These are phyloP conservation scores for Euleptes europaea DNA, from an alignment of 2,113 vertebrate genomes.

Conservation along the genomic window DNA sequence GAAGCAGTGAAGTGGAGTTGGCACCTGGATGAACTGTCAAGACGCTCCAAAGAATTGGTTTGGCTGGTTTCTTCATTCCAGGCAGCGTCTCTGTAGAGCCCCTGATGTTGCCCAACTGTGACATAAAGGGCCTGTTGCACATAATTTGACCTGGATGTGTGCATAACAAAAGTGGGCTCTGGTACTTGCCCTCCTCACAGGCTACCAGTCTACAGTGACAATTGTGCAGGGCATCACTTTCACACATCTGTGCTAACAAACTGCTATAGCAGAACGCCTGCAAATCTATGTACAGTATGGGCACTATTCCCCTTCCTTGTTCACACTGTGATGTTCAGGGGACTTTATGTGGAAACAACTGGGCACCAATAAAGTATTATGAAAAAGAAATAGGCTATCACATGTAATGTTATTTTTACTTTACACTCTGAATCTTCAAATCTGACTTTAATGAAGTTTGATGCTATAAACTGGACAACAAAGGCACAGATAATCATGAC, in stretches of 20 bases:
- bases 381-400: background rate
- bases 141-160: background rate
- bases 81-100: background rate
- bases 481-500: background rate
- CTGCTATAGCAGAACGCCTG: background rate
- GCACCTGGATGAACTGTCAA: background rate
- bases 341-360: background rate
- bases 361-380: background rate
- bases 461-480: background rate
- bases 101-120: background rate
- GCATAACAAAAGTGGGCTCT: background rate
- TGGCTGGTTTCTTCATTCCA: too few relatives aligned
- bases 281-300: too few relatives aligned
- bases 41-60: background rate
- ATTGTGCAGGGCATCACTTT: background rate
- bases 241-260: background rate
- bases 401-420: background rate
- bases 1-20: too few relatives aligned
- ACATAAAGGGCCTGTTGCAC: background rate
- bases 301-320: too few relatives aligned
- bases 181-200: background rate
- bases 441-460: constrained; percentile 5
- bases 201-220: background rate
- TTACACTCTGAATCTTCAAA: background rate
- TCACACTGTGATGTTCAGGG: background rate